These are phyloP conservation scores for Lophius americanus DNA, from an alignment of 2,797 vertebrate genomes.

Conservation along the genomic window DNA sequence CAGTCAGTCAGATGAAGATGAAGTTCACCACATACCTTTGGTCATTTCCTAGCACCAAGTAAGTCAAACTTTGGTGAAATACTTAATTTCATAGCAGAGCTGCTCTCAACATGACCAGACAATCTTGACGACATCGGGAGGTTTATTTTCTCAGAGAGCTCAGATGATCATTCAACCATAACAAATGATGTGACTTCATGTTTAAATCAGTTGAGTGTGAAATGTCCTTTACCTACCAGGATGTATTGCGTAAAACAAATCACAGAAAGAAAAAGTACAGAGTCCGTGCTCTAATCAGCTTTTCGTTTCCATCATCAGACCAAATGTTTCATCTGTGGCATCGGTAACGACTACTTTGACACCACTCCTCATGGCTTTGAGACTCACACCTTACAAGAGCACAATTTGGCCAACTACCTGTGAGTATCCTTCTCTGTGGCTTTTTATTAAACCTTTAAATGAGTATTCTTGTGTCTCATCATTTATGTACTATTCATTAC, in stretches of 20 bases:
- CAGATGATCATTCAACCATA: neutral
- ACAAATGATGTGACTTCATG: too few species aligned
- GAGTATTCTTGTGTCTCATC: neutral
- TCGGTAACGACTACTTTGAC: conserved; percentile 99
- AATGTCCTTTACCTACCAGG: neutral
- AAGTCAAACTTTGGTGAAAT: neutral
- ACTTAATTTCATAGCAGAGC: neutral
- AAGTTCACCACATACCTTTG: neutral
- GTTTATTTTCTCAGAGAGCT: conserved; percentile 14
- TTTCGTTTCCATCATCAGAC: conserved; percentile 82
- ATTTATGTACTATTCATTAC: neutral
- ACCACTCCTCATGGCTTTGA: conserved; percentile 97
- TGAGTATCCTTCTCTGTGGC: conserved; percentile 79
- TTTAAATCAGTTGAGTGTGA: too few species aligned
- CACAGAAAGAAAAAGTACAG: neutral
- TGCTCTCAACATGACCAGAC: neutral
- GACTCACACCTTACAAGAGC: conserved; percentile 98
- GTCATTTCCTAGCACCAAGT: neutral
- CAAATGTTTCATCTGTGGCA: conserved; percentile 99
- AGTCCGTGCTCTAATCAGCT: conserved; percentile 1
- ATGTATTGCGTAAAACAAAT: neutral
- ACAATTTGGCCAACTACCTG: conserved; percentile 99
- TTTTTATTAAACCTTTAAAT: neutral
- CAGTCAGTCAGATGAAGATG: neutral
- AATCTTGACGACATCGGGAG: neutral